phyloP scores from a whole-genome alignment of 2,888 invertebrate genomes.

The Tubulanus polymorphus region DNA sequence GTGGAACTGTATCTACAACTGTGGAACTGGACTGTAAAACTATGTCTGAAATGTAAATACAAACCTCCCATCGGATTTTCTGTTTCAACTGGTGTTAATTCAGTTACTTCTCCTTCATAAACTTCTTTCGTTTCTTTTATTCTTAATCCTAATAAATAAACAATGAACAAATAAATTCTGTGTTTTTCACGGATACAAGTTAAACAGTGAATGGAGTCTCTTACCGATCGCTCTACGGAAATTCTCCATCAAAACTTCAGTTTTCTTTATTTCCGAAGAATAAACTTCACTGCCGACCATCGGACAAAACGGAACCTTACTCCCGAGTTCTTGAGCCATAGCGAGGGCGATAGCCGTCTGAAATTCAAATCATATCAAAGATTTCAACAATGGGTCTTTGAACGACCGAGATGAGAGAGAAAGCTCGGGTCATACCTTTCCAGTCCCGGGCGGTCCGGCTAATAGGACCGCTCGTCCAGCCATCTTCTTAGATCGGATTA shows the following conservation, averaged over 20 bases:
- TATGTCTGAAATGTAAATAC: too few species aligned
- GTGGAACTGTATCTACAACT: too few species aligned
- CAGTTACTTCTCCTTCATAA: constrained; percentile 98
- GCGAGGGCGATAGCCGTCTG: constrained; percentile 94
- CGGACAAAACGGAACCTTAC: constrained; percentile 70
- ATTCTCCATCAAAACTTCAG: constrained; percentile 99
- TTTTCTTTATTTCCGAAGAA: constrained; percentile 98
- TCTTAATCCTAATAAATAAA: too few species aligned
- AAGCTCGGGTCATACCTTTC: constrained; percentile 33
- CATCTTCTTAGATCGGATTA: constrained; percentile 96
- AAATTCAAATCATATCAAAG: constrained; percentile 18
- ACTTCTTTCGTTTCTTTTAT: constrained; percentile 93
- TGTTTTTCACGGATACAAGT: background rate
- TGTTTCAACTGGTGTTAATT: constrained; percentile 95
- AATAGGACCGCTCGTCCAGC: constrained; percentile 90
- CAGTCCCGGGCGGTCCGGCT: constrained; percentile 60
- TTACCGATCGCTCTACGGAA: constrained; percentile 95
- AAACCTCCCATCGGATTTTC: constrained; percentile 91
- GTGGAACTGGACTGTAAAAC: too few species aligned
- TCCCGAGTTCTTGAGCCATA: constrained; percentile 95
- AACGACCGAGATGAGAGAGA: background rate
- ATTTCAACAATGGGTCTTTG: background rate
- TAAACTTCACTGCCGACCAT: constrained; percentile 76
- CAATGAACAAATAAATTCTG: constrained; percentile 28
- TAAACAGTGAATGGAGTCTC: too few species aligned